Conservation (phyloP, 2,113 vertebrate genomes). For the Hymenochirus boettgeri region DNA sequence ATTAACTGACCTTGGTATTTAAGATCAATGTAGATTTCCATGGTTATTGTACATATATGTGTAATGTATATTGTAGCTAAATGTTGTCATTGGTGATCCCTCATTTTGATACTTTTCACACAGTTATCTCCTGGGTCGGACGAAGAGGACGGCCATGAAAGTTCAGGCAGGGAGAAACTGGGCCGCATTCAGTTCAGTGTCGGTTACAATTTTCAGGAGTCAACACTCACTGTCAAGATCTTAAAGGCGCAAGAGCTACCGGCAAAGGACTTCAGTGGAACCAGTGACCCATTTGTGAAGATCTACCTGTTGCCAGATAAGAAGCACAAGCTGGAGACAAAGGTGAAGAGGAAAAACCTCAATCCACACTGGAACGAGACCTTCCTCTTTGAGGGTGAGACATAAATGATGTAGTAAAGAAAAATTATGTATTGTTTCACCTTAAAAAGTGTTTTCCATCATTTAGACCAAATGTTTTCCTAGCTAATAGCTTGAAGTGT, state of each 20-base stretch:
- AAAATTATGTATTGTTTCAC: too few relatives aligned
- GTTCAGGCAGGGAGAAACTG: slow-evolving; percentile 85
- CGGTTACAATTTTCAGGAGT: slow-evolving; percentile 98
- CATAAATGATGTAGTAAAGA: not conserved
- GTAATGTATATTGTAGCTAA: too few relatives aligned
- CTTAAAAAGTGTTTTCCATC: too few relatives aligned
- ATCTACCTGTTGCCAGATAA: slow-evolving; percentile 97
- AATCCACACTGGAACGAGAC: slow-evolving; percentile 98
- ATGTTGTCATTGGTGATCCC: too few relatives aligned
- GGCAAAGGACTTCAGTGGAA: slow-evolving; percentile 96
- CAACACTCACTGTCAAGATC: slow-evolving; percentile 94
- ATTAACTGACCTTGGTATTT: too few relatives aligned
- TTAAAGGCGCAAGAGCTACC: slow-evolving; percentile 94
- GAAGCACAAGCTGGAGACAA: slow-evolving; percentile 98
- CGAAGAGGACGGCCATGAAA: slow-evolving; percentile 86
- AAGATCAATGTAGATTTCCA: too few relatives aligned
- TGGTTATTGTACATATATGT: too few relatives aligned
- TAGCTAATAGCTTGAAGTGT: too few relatives aligned
- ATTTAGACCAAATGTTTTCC: too few relatives aligned
- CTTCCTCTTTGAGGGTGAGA: slow-evolving; percentile 92
- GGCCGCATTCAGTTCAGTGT: slow-evolving; percentile 98
- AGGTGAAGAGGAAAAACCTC: slow-evolving; percentile 97
- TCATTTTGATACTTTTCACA: too few relatives aligned
- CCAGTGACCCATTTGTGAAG: slow-evolving; percentile 96
- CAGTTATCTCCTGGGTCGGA: slow-evolving; percentile 94